Conservation (phyloP, 2,113 vertebrate species). For the Edolisoma coerulescens region DNA sequence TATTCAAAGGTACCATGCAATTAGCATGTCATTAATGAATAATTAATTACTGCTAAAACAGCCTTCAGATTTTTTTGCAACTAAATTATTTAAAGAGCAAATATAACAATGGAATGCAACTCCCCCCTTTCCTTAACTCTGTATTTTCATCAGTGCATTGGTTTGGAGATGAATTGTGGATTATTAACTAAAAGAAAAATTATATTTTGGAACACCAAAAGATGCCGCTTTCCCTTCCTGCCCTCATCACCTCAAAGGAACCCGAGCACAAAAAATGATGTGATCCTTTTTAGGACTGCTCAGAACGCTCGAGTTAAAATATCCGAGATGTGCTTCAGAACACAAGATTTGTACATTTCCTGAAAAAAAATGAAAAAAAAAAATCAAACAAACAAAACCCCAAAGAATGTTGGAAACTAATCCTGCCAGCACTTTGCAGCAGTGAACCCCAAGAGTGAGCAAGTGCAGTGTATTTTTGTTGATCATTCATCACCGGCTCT, state of each 20-base stretch:
- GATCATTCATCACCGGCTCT: conserved; percentile 13
- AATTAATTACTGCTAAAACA: conserved; percentile 97
- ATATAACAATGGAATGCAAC: conserved; percentile 76
- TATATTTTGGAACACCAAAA: background rate
- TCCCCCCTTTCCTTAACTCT: background rate
- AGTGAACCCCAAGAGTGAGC: background rate
- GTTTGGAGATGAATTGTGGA: conserved; percentile 17
- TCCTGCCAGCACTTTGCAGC: background rate
- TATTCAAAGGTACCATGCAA: conserved; percentile 93
- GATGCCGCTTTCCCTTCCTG: background rate
- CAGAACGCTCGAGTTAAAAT: conserved; percentile 20
- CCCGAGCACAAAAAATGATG: background rate
- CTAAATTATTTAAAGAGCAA: conserved; percentile 97
- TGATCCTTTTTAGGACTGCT: background rate
- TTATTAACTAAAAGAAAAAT: background rate
- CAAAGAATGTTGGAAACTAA: background rate
- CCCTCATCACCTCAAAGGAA: background rate
- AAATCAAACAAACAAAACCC: background rate
- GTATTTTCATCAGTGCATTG: conserved; percentile 46
- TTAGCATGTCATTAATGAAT: conserved; percentile 99
- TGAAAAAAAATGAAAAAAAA: background rate
- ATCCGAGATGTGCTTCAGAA: background rate
- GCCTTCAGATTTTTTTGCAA: conserved; percentile 91
- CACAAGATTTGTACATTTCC: background rate
- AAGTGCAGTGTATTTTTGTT: background rate